Conservation (phyloP, 2,888 invertebrate species). For the Trichopria drosophilae region DNA sequence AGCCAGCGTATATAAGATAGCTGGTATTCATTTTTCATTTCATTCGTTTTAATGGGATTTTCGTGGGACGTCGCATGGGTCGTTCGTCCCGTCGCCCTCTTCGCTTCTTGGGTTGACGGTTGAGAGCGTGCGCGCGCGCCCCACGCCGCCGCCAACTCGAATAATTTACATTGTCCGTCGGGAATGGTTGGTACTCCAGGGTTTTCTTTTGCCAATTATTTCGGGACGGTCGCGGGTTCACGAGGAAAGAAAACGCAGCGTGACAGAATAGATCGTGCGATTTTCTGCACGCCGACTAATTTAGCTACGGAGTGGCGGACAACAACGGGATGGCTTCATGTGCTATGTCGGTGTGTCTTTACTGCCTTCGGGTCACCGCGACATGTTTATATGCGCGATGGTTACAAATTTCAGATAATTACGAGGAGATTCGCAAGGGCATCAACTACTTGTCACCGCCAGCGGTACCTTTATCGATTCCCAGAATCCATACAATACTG, state of each 20-base stretch:
- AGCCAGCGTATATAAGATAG: neutral
- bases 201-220: slow-evolving; percentile 59
- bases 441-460: too few relatives aligned
- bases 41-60: slow-evolving; percentile 20
- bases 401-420: too few relatives aligned
- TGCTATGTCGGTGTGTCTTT: too few relatives aligned
- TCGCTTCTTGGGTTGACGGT: too few relatives aligned
- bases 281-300: slow-evolving; percentile 54
- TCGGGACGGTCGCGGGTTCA: slow-evolving; percentile 50
- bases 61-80: slow-evolving; percentile 5
- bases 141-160: slow-evolving; percentile 55
- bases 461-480: too few relatives aligned
- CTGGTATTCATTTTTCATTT: slow-evolving; percentile 8
- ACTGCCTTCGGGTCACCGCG: too few relatives aligned
- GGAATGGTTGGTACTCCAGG: slow-evolving; percentile 50
- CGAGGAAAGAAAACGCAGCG: slow-evolving; percentile 55
- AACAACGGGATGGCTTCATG: slow-evolving; percentile 8
- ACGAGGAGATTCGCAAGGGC: too few relatives aligned
- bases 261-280: slow-evolving; percentile 55
- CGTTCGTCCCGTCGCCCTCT: slow-evolving; percentile 33
- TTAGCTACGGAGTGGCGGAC: slow-evolving; percentile 39
- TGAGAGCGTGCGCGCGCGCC: slow-evolving; percentile 38
- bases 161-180: slow-evolving; percentile 60
- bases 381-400: too few relatives aligned
- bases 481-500: too few relatives aligned